These are phyloP conservation scores for Steatornis caripensis DNA, from an alignment of 2,113 vertebrate genomes.

Conservation along the genomic window DNA sequence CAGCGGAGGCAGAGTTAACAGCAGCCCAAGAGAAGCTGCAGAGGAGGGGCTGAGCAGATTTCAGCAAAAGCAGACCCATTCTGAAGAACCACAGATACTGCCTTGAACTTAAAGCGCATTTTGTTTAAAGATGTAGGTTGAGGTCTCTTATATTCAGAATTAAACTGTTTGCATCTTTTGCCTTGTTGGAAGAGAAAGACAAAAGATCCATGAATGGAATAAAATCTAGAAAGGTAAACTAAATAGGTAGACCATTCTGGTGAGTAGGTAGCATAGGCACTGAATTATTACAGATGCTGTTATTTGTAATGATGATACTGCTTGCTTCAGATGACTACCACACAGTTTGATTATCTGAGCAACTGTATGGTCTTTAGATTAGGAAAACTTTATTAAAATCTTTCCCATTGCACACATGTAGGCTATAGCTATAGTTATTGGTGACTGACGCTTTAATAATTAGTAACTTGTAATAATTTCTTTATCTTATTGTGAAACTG, in stretches of 20 bases:
- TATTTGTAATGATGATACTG: not conserved
- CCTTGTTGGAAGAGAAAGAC: not conserved
- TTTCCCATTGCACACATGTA: not conserved
- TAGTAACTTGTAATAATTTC: not conserved
- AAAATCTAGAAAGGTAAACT: not conserved
- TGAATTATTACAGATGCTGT: not conserved
- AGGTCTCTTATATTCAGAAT: not conserved
- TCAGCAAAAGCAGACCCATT: not conserved
- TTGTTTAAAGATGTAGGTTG: not conserved
- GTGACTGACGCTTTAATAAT: not conserved
- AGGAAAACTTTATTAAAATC: not conserved
- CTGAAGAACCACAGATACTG: not conserved
- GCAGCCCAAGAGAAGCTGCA: not conserved
- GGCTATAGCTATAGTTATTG: not conserved
- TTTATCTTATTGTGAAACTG: not conserved
- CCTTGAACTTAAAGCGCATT: not conserved
- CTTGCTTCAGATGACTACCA: not conserved
- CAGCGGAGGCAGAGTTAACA: not conserved
- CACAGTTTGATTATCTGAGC: not conserved
- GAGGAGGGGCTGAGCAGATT: not conserved
- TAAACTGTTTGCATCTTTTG: not conserved
- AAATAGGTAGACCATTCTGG: not conserved
- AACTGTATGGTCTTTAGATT: not conserved
- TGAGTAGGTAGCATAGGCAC: rapidly evolving
- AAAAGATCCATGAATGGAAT: not conserved